Percentiles rank a stretch among this genome's conserved stretches.
Evolutionary conservation across 2,888 invertebrate species (phyloP).

Genomic region (Hermaeophaga mercurialis): DNA sequence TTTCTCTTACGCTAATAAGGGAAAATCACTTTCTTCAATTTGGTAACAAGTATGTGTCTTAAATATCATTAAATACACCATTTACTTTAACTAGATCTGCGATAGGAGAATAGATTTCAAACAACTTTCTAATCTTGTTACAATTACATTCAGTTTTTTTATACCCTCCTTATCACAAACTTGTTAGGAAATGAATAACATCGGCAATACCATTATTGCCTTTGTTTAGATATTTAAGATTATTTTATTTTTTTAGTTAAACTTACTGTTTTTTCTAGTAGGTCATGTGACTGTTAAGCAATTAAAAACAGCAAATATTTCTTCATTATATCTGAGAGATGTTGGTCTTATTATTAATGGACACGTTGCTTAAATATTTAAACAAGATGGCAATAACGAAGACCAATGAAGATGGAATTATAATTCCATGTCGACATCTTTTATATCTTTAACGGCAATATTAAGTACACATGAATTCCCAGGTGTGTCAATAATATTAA

Average conservation of each 20-base stretch:
- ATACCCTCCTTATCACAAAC: neutral
- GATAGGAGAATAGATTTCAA: neutral
- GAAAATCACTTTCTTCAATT: neutral
- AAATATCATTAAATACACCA: no score
- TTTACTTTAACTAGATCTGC: neutral
- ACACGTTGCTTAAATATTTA: slow-evolving; percentile 11
- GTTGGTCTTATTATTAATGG: neutral
- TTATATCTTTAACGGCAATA: slow-evolving; percentile 11
- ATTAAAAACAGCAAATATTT: no score
- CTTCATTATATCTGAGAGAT: no score
- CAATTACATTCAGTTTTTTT: neutral
- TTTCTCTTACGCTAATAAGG: neutral
- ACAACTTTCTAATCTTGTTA: slow-evolving; percentile 13
- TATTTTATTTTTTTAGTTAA: no score
- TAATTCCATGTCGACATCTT: slow-evolving; percentile 6
- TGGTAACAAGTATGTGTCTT: no score
- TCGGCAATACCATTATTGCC: no score
- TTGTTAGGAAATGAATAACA: no score
- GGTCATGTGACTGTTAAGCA: no score
- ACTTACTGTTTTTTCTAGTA: no score
- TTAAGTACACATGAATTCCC: slow-evolving; percentile 15
- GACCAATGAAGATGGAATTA: neutral
- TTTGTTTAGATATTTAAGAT: no score
- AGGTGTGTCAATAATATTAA: slow-evolving; percentile 18
- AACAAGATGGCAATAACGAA: slow-evolving; percentile 7